Conservation (phyloP, 2,888 invertebrate genomes). For the Pseudococcus longispinus region DNA sequence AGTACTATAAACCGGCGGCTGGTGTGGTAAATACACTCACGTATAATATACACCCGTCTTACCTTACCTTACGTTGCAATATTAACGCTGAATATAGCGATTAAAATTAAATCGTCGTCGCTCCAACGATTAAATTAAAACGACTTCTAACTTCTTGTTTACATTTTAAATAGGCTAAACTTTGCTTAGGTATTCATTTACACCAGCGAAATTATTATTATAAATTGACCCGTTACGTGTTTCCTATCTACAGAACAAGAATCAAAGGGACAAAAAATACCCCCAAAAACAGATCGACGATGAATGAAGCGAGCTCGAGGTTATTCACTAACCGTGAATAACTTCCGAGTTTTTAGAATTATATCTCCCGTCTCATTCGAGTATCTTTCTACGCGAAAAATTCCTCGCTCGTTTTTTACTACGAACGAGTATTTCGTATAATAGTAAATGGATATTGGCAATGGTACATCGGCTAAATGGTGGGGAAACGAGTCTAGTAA, state of each 20-base stretch:
- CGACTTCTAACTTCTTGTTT: constrained; percentile 15
- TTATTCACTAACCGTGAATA: constrained; percentile 5
- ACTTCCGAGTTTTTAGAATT: background rate
- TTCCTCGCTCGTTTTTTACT: background rate
- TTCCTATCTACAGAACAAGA: background rate
- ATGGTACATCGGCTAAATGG: background rate
- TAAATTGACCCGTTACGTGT: constrained; percentile 8
- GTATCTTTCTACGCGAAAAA: background rate
- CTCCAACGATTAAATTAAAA: constrained; percentile 20
- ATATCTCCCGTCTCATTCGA: background rate
- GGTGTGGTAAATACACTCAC: constrained; percentile 17
- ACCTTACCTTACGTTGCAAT: constrained; percentile 23
- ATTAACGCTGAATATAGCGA: constrained; percentile 33
- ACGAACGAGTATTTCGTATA: background rate
- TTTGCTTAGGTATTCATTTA: constrained; percentile 7
- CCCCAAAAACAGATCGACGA: background rate
- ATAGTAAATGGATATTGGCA: background rate
- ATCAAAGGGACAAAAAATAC: background rate
- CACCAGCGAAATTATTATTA: background rate
- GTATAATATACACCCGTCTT: constrained; percentile 1
- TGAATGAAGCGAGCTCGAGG: background rate
- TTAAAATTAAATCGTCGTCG: constrained; percentile 29
- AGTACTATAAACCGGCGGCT: constrained; percentile 19
- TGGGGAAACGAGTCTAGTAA: background rate
- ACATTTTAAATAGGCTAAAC: constrained; percentile 20